These are phyloP conservation scores for Recurvirostra avosetta DNA, from an alignment of 2,113 vertebrate genomes.

Conservation along the genomic window DNA sequence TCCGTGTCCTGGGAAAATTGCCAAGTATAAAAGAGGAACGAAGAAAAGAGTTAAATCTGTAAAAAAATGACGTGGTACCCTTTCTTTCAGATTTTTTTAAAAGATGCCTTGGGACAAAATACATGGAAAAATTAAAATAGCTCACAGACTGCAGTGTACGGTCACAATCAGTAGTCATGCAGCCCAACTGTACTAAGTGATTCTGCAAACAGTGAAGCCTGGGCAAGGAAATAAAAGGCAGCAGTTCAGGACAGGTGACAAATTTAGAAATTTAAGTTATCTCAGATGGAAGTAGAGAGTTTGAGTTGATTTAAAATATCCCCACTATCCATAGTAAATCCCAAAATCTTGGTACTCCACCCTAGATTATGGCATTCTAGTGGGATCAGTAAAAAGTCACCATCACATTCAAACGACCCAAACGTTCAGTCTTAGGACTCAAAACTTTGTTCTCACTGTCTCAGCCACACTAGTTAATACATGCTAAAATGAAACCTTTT, in stretches of 20 bases:
- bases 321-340: not conserved
- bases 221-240: not conserved
- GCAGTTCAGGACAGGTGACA: not conserved
- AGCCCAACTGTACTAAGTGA: not conserved
- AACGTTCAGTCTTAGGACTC: not conserved
- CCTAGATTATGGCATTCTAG: not conserved
- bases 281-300: not conserved
- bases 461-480: not conserved
- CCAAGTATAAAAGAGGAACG: not conserved
- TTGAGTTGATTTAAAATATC: not conserved
- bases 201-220: not conserved
- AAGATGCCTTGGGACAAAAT: not conserved
- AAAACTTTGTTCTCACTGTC: not conserved
- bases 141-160: not conserved
- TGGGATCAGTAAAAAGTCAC: not conserved
- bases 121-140: not conserved
- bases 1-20: not conserved
- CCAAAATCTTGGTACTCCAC: not conserved
- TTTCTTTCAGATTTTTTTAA: not conserved
- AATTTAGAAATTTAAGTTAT: not conserved
- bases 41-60: not conserved
- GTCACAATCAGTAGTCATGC: not conserved
- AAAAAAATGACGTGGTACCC: not conserved
- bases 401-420: not conserved
- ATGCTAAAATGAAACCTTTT: not conserved